Evolutionary conservation across 2,113 vertebrate genomes (phyloP).

Genomic region (Lontra canadensis): DNA sequence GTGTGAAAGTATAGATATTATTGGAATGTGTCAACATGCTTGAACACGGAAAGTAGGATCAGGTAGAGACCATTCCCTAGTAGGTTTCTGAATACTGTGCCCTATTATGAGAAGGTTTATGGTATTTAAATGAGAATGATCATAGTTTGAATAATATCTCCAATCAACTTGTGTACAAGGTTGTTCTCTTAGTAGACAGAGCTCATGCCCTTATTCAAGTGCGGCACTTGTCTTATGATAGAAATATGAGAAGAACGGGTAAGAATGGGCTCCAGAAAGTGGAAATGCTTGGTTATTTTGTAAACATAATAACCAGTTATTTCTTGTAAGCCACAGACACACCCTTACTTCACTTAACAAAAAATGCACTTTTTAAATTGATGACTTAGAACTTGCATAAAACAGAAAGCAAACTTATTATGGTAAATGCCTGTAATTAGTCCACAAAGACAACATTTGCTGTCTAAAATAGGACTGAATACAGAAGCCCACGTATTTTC

Average conservation of each 20-base stretch:
- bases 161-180: accelerated
- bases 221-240: not conserved
- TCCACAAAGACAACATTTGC: constrained; percentile 15
- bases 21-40: not conserved
- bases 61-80: not conserved
- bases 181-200: not conserved
- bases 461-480: not conserved
- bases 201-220: not conserved
- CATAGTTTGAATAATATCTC: not conserved
- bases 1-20: not conserved
- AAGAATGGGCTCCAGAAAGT: not conserved
- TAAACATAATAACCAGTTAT: constrained; percentile 13
- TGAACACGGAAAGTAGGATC: accelerated
- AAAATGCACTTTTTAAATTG: not conserved
- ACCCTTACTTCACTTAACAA: constrained; percentile 19
- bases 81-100: not conserved
- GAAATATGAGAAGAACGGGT: not conserved
- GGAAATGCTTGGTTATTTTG: not conserved
- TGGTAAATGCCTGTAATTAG: constrained; percentile 25
- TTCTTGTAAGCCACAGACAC: not conserved
- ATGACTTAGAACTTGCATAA: constrained; percentile 25
- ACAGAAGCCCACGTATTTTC: constrained; percentile 17
- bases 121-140: not conserved
- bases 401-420: constrained; percentile 43
- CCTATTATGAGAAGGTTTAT: not conserved